Evolutionary conservation across 1,140 invertebrate genomes (phyloP), one percentile per base, ranked within the genome.

Genomic region (Leptonema lineaticorne): DNA sequence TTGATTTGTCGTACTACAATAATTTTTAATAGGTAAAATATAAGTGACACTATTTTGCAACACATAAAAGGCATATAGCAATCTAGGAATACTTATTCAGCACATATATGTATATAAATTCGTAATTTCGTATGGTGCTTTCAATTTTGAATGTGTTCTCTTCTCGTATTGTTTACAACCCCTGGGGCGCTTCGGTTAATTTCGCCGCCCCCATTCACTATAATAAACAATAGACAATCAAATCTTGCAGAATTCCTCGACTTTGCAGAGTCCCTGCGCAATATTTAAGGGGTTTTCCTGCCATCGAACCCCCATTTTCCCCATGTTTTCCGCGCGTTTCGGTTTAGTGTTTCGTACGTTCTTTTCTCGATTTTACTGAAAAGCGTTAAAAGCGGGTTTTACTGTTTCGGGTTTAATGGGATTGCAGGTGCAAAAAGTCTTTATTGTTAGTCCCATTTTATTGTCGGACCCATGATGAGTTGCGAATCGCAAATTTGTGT

Each of bases 221-320:
- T 50, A 66, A 66, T 66, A 66, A 66, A 66, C 63, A 66, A 66
- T 66, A 66, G 63, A 66, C 63, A 66, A 66, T 66, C 63, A 66
- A 66, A 66, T 57, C 59, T n/a, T n/a, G n/a, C n/a, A n/a, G n/a
- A n/a, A n/a, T n/a, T n/a, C n/a, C n/a, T n/a, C n/a, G n/a, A n/a
- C n/a, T n/a, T n/a, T n/a, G n/a, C n/a, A n/a, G n/a, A n/a, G n/a
- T n/a, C n/a, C n/a, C n/a, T n/a, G 41, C 24, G 26, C 48, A 53
- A 66, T 66, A 26, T 28, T 27, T 30, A 37, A 66, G 63, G 33
- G 63, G 50, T 20, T 5, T 18, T 14, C 45, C 26, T 14, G 46
- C 18, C 14, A 27, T 3, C 22, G 46, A 11, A 30, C 20, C 28
- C 20, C 8, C 14, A 58, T 58, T n/a, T n/a, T n/a, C n/a, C 56